Evolutionary conservation across 2,113 vertebrate genomes (phyloP).

Genomic region (Heloderma charlesbogerti): DNA sequence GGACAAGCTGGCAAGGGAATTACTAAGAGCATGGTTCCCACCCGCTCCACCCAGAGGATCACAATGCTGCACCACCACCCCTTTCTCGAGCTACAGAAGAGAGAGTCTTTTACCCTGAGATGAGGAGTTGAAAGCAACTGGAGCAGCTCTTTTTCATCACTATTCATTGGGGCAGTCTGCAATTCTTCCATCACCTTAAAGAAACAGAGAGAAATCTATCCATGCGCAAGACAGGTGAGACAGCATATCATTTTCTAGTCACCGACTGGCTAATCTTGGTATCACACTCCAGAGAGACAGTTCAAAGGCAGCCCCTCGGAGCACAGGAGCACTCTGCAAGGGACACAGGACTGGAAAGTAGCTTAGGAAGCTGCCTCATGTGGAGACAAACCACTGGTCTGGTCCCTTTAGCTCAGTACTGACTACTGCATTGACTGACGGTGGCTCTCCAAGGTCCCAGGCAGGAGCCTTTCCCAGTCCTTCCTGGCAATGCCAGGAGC

Average conservation of each 20-base stretch:
- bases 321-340: background rate
- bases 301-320: background rate
- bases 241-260: background rate
- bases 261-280: background rate
- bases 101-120: conserved; percentile 83
- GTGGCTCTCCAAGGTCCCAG: background rate
- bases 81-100: background rate
- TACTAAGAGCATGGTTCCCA: background rate
- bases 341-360: background rate
- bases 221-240: conserved; percentile 1
- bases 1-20: background rate
- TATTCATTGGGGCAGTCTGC: conserved; percentile 84
- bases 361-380: background rate
- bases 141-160: conserved; percentile 88
- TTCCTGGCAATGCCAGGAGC: background rate
- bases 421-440: background rate
- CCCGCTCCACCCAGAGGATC: background rate
- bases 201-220: conserved; percentile 31
- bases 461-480: background rate
- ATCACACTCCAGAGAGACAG: background rate
- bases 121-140: conserved; percentile 90
- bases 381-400: background rate
- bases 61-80: background rate
- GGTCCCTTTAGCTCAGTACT: no score
- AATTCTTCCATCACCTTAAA: conserved; percentile 91